phyloP scores from a whole-genome alignment of 2,888 invertebrate species.

The Saturnia pavonia region DNA sequence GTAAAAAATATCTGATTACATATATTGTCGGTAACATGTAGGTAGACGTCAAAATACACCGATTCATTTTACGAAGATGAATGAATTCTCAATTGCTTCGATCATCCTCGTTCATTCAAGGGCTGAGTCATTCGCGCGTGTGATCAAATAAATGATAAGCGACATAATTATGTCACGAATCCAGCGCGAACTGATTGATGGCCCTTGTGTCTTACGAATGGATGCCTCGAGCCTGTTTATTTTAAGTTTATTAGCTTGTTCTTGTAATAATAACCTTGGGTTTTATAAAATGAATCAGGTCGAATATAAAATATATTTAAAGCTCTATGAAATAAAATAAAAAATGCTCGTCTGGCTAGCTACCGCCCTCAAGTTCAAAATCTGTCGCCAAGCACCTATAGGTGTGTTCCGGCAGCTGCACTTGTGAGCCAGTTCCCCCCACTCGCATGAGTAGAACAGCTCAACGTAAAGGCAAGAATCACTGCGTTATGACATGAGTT shows the following conservation, averaged over 20 bases:
- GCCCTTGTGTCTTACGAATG: conserved; percentile 17
- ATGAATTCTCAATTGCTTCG: conserved; percentile 35
- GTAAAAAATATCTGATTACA: too few relatives aligned
- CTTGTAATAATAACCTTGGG: conserved; percentile 5
- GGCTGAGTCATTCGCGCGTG: conserved; percentile 26
- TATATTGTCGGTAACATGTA: too few relatives aligned
- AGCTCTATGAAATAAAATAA: too few relatives aligned
- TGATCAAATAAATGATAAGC: conserved; percentile 23
- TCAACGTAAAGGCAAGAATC: too few relatives aligned
- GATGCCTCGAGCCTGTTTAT: neutral
- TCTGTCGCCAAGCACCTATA: too few relatives aligned
- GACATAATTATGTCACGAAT: conserved; percentile 42
- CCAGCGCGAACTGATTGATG: conserved; percentile 36
- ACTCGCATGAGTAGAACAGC: too few relatives aligned
- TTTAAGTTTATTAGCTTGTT: neutral
- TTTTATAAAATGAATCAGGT: neutral
- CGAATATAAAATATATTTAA: neutral
- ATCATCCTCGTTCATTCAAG: conserved; percentile 36
- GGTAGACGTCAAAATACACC: too few relatives aligned
- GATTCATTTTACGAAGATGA: conserved; percentile 29
- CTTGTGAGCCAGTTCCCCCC: too few relatives aligned
- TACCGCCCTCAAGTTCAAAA: too few relatives aligned
- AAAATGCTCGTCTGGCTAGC: too few relatives aligned
- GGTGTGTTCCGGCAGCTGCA: too few relatives aligned
- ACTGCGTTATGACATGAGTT: too few relatives aligned